phyloP scores from a whole-genome alignment of 1,140 invertebrate genomes.

The Drosophila lowei region DNA sequence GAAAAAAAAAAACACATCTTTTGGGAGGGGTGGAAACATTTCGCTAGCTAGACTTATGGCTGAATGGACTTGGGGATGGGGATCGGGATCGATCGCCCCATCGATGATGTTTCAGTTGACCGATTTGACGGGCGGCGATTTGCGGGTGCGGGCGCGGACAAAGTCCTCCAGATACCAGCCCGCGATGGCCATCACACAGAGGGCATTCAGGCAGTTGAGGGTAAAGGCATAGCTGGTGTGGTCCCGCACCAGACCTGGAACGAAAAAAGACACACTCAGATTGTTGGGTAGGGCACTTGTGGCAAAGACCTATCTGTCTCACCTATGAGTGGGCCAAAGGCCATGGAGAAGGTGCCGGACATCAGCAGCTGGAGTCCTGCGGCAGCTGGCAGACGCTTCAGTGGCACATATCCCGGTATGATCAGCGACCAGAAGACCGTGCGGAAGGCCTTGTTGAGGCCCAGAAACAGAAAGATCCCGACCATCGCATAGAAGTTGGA shows the following conservation, averaged over 20 bases:
- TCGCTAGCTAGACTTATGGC: conserved; percentile 55
- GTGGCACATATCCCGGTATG: conserved; percentile 86
- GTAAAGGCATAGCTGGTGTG: conserved; percentile 85
- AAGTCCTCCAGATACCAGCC: conserved; percentile 73
- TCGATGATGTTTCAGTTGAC: neutral
- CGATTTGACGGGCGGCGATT: conserved; percentile 39
- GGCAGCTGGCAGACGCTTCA: conserved; percentile 86
- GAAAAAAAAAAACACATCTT: conserved; percentile 22
- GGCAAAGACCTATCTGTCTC: conserved; percentile 40
- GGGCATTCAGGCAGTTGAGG: conserved; percentile 85
- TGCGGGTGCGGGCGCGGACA: conserved; percentile 46
- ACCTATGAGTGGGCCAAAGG: conserved; percentile 86
- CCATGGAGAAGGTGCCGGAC: conserved; percentile 85
- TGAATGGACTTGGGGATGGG: conserved; percentile 16
- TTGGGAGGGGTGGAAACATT: conserved; percentile 36
- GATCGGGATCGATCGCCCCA: neutral
- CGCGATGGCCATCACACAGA: conserved; percentile 65
- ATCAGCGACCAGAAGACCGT: conserved; percentile 88
- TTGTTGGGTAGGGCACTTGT: conserved; percentile 6
- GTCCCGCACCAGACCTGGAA: conserved; percentile 85
- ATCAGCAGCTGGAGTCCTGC: conserved; percentile 86
- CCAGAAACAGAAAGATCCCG: conserved; percentile 85
- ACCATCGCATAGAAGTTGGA: conserved; percentile 83
- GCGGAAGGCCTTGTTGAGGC: conserved; percentile 86
- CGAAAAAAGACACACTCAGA: neutral